These are phyloP conservation scores for Gasterosteus nipponicus DNA, from an alignment of 2,113 vertebrate genomes.

Conservation along the genomic window DNA sequence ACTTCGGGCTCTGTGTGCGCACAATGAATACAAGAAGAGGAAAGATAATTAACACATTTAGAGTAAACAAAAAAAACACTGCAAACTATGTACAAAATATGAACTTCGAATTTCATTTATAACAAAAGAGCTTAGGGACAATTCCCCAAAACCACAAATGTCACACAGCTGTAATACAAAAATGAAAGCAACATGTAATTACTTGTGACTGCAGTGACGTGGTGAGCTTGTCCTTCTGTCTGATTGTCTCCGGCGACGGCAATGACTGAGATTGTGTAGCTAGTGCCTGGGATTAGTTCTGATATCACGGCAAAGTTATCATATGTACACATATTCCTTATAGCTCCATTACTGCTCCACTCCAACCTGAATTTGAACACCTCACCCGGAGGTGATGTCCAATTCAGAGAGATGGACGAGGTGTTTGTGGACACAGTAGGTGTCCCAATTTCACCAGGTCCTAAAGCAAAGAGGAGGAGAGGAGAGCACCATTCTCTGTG, in stretches of 20 bases:
- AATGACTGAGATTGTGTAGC: constrained; percentile 34
- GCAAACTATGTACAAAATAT: no score
- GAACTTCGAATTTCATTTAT: no score
- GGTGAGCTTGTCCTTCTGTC: constrained; percentile 18
- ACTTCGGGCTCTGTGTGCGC: no score
- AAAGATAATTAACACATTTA: no score
- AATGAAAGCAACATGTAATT: constrained; percentile 11
- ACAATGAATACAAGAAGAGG: no score
- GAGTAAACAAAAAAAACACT: no score
- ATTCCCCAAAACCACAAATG: no score
- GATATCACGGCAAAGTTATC: not conserved
- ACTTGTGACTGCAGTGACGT: constrained; percentile 13
- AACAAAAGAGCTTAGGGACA: no score
- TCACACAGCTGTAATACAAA: no score
- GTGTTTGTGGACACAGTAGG: not conserved
- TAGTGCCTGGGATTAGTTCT: constrained; percentile 31
- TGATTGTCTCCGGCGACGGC: constrained; percentile 22
- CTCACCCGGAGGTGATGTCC: constrained; percentile 34
- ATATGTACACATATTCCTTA: not conserved
- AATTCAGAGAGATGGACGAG: constrained; percentile 36
- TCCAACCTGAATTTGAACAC: constrained; percentile 25
- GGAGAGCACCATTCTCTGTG: no score
- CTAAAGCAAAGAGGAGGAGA: no score
- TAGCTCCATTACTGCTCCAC: not conserved
- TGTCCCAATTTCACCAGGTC: no score